Percentiles rank a stretch among this genome's conserved stretches.
phyloP scores from a whole-genome alignment of 2,113 vertebrate genomes.

The Eublepharis macularius region DNA sequence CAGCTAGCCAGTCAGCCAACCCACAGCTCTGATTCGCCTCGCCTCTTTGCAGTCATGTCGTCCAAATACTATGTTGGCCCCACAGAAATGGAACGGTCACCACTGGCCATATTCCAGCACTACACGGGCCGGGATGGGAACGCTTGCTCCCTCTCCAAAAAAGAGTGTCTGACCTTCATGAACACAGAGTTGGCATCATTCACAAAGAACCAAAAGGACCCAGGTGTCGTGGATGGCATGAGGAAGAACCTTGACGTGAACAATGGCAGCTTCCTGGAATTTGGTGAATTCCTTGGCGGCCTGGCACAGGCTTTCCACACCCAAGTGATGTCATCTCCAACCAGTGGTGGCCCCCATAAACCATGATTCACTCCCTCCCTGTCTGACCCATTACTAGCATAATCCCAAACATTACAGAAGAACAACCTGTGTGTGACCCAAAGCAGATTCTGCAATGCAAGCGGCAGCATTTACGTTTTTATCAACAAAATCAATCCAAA shows the following conservation, averaged over 20 bases:
- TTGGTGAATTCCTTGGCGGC: conserved; percentile 79
- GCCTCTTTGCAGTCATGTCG: too few relatives aligned
- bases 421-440: rapidly evolving
- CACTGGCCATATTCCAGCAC: conserved; percentile 78
- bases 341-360: neutral
- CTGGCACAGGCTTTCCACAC: conserved; percentile 70
- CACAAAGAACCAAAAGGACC: conserved; percentile 79
- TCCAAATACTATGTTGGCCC: conserved; percentile 36
- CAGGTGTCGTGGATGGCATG: conserved; percentile 71
- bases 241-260: conserved; percentile 78
- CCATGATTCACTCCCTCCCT: neutral
- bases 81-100: conserved; percentile 77
- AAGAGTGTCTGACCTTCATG: conserved; percentile 77
- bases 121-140: conserved; percentile 56
- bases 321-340: rapidly evolving
- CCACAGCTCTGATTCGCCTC: too few relatives aligned
- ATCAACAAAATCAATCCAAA: neutral
- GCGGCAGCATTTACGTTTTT: neutral
- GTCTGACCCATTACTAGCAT: neutral
- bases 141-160: conserved; percentile 53
- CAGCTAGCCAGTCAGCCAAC: too few relatives aligned
- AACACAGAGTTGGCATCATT: conserved; percentile 74
- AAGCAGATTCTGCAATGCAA: too few relatives aligned
- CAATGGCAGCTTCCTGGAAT: conserved; percentile 69
- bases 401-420: neutral